Conservation (phyloP, 92 coral and sea anemone genomes). For the Porites evermanni region DNA sequence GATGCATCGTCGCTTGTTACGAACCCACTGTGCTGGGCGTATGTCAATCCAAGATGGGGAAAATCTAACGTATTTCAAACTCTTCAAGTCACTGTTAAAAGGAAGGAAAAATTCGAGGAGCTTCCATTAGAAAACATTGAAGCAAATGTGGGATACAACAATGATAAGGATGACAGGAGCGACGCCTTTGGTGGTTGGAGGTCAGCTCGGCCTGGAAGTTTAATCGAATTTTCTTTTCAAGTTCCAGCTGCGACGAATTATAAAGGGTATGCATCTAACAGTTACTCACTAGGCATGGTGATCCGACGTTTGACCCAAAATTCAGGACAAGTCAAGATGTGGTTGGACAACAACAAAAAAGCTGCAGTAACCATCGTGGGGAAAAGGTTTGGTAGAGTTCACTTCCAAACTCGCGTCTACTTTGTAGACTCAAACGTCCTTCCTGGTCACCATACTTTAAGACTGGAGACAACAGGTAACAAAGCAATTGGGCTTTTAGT, state of each 20-base stretch:
- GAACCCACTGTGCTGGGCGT: conserved; percentile 64
- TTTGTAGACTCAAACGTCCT: conserved; percentile 38
- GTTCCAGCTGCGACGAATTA: conserved; percentile 36
- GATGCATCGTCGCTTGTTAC: conserved; percentile 39
- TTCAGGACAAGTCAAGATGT: conserved; percentile 29
- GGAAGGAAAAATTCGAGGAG: conserved; percentile 54
- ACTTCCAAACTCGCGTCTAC: conserved; percentile 55
- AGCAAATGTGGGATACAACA: conserved; percentile 19
- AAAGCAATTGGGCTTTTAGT: neutral
- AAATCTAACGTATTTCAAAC: conserved; percentile 42
- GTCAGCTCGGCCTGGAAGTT: conserved; percentile 43
- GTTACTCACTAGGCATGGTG: conserved; percentile 38
- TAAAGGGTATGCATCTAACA: neutral
- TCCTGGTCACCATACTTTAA: conserved; percentile 58
- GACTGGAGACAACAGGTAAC: conserved; percentile 12
- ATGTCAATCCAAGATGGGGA: conserved; percentile 63
- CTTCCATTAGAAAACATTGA: conserved; percentile 37
- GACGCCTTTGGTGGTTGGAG: conserved; percentile 86
- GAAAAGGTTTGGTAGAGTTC: conserved; percentile 56
- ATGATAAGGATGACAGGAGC: conserved; percentile 43
- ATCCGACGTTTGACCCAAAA: conserved; percentile 55
- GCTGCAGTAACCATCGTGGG: conserved; percentile 41
- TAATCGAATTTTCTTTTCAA: conserved; percentile 56
- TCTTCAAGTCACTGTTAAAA: conserved; percentile 58
- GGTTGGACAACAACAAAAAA: conserved; percentile 51